Evolutionary conservation across 2,113 vertebrate species (phyloP).

Genomic region (Ivindomyrus marchei): DNA sequence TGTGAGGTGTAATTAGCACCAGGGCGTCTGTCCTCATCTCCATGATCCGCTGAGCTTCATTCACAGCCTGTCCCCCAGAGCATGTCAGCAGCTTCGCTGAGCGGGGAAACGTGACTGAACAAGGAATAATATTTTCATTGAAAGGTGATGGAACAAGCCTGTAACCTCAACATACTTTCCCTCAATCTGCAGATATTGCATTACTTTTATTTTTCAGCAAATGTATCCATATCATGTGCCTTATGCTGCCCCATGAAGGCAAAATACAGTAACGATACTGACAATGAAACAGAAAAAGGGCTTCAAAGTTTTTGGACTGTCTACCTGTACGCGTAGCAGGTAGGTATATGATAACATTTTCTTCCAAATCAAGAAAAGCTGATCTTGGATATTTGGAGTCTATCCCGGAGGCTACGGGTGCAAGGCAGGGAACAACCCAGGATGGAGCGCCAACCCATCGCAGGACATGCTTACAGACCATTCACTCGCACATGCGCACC

Average conservation of each 20-base stretch:
- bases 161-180: background rate
- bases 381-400: background rate
- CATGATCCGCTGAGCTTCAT: background rate
- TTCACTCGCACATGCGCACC: background rate
- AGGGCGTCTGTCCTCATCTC: conserved; percentile 8
- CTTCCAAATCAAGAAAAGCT: background rate
- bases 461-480: background rate
- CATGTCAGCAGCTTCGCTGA: background rate
- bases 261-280: background rate
- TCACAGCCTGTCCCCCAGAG: background rate
- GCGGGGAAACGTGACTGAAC: background rate
- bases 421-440: background rate
- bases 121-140: background rate
- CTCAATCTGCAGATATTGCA: background rate
- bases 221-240: background rate
- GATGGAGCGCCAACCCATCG: background rate
- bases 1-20: background rate
- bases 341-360: background rate
- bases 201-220: background rate
- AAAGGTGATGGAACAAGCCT: background rate
- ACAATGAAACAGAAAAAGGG: background rate
- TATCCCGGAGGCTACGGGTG: too few relatives aligned
- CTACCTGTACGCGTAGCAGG: background rate
- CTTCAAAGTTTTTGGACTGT: background rate
- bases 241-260: background rate